Conservation (phyloP, 2,888 invertebrate species). For the Fragum fragum region DNA sequence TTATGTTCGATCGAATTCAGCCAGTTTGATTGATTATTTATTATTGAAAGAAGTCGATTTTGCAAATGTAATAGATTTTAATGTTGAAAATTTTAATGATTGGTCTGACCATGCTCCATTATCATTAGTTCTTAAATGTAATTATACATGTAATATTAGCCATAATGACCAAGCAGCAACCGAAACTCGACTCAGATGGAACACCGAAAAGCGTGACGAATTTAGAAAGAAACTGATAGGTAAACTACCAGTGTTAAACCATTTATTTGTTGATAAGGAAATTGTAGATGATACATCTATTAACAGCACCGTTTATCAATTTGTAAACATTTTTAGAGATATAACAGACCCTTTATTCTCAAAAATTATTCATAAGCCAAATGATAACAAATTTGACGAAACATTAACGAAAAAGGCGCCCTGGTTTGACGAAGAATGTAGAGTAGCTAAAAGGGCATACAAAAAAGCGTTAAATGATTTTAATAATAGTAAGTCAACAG, state of each 20-base stretch:
- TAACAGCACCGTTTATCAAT: background rate
- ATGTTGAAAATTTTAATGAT: background rate
- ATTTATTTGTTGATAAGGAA: background rate
- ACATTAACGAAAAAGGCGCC: background rate
- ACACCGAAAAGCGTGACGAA: background rate
- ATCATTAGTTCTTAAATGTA: too few relatives aligned
- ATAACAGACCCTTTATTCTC: slow-evolving; percentile 16
- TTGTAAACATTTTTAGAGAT: background rate
- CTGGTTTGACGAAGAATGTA: slow-evolving; percentile 27
- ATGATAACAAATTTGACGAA: background rate
- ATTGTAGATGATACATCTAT: background rate
- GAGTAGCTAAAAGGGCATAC: background rate
- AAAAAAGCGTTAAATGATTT: background rate
- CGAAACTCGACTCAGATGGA: background rate
- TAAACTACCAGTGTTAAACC: background rate
- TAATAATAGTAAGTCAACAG: background rate
- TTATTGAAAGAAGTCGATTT: slow-evolving; percentile 2
- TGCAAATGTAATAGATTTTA: background rate
- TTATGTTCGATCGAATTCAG: background rate
- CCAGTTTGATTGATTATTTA: slow-evolving; percentile 20
- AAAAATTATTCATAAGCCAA: too few relatives aligned
- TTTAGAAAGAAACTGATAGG: slow-evolving; percentile 1
- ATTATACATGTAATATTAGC: too few relatives aligned
- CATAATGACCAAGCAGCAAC: background rate
- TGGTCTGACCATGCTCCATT: slow-evolving; percentile 17